Conservation (phyloP, 2,113 vertebrate species). For the Seriola quinqueradiata region DNA sequence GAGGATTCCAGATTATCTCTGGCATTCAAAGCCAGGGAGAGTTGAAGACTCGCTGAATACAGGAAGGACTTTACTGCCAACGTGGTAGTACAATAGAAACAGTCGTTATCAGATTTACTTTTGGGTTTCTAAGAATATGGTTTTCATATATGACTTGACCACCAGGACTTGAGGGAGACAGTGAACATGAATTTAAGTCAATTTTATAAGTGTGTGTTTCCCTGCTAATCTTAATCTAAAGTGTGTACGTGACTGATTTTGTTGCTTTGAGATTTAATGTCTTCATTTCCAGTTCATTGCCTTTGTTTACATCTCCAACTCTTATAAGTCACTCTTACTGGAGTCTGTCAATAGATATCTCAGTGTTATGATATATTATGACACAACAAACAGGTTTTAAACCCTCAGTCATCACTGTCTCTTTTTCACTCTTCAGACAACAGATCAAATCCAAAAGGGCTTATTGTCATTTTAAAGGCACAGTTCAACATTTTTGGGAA, state of each 20-base stretch:
- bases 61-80: conserved; percentile 70
- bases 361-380: neutral
- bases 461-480: neutral
- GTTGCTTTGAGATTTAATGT: neutral
- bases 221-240: neutral
- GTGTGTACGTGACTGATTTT: neutral
- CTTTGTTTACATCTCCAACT: neutral
- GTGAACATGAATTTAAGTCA: neutral
- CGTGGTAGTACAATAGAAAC: conserved; percentile 67
- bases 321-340: neutral
- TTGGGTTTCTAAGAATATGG: conserved; percentile 27
- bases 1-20: conserved; percentile 85
- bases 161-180: neutral
- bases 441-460: neutral
- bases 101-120: conserved; percentile 74
- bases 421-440: neutral
- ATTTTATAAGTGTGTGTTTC: neutral
- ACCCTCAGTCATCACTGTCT: neutral
- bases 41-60: conserved; percentile 74
- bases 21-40: conserved; percentile 75
- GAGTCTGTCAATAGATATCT: too few relatives aligned
- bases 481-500: too few relatives aligned
- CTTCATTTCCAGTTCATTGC: neutral
- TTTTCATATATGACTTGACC: conserved; percentile 26
- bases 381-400: neutral